Evolutionary conservation across 2,797 vertebrate genomes (phyloP), one percentile per base, ranked within the genome.

Genomic region (Martes flavigula): DNA sequence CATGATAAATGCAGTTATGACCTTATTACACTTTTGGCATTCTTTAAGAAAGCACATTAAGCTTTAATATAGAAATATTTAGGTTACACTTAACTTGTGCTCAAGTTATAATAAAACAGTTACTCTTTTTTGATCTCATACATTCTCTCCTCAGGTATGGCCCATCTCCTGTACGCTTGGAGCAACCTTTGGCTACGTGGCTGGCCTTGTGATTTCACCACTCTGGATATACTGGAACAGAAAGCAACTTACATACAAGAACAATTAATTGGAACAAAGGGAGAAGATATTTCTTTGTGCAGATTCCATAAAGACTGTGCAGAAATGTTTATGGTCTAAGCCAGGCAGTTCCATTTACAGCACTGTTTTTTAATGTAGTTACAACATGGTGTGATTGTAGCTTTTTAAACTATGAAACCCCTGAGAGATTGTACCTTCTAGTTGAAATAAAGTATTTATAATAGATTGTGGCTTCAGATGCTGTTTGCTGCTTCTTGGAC

Each of bases 221-320:
- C 97, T 99, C 62, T 99, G 99, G 99, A 99, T 99, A 99, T 99
- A 99, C 98, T 99, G 99, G 98, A 99, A 99, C 97, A 99, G 99
- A 98, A 99, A 99, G 98, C 99, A 99, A 98, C 99, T 99, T 97
- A 99, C 99, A 20, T 99, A 99, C 98, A 99, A 99, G 99, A 99
- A 99, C 99, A 99, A 99, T 98, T 99, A 99, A 99, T 97, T 95
- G 97, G 98, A 97, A 97, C 98, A 98, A 97, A 98, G 96, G 98
- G 98, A 98, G 97, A 98, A 98, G 97, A 96, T 97, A 95, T 91
- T 98, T 98, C 97, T 97, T 98, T 98, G 98, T 99, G 98, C 98
- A 97, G 98, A 98, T 98, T 98, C 98, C 90, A 94, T 98, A 98
- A 96, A 98, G 98, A 98, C 98, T 98, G 98, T 98, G 98, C 98